A percentile compares a stretch with the other conserved stretches of the same genome.
Evolutionary conservation across 2,797 vertebrate genomes (phyloP).

Genomic region (Anguilla pacifica): DNA sequence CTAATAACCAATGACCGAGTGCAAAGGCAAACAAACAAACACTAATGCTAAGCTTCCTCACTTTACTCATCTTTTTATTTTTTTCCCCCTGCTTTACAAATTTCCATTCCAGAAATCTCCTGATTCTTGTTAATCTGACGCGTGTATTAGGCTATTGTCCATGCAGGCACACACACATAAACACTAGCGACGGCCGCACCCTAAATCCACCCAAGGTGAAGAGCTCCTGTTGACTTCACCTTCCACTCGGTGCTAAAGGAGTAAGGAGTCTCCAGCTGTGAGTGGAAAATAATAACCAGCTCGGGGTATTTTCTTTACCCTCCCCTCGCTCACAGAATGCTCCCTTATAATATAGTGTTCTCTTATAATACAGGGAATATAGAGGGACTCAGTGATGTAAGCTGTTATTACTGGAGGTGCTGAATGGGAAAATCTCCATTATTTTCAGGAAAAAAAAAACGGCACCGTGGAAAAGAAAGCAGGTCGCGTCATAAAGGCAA

Average conservation of each 20-base stretch:
- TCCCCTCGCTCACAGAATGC: conserved; percentile 50
- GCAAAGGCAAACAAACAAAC: conserved; percentile 20
- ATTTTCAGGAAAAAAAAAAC: conserved; percentile 54
- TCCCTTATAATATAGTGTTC: conserved; percentile 32
- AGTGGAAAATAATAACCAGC: conserved; percentile 52
- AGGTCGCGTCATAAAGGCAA: conserved; percentile 66
- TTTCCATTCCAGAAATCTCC: background rate
- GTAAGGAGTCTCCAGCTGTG: background rate
- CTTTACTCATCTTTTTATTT: background rate
- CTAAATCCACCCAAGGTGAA: background rate
- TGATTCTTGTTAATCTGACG: background rate
- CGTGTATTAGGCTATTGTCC: background rate
- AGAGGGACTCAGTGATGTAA: conserved; percentile 62
- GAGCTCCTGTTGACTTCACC: background rate
- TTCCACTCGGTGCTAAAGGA: conserved; percentile 23
- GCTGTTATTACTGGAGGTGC: conserved; percentile 67
- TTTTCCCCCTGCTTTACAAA: background rate
- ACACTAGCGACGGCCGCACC: background rate
- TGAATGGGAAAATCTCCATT: conserved; percentile 63
- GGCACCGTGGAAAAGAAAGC: conserved; percentile 52
- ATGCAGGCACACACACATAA: background rate
- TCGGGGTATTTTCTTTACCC: conserved; percentile 57
- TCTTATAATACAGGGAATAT: conserved; percentile 61
- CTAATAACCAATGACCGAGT: conserved; percentile 15
- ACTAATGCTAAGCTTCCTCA: background rate